Base-by-base conservation (phyloP, 2,113 vertebrate genomes). In the Isichthys henryi region DNA sequence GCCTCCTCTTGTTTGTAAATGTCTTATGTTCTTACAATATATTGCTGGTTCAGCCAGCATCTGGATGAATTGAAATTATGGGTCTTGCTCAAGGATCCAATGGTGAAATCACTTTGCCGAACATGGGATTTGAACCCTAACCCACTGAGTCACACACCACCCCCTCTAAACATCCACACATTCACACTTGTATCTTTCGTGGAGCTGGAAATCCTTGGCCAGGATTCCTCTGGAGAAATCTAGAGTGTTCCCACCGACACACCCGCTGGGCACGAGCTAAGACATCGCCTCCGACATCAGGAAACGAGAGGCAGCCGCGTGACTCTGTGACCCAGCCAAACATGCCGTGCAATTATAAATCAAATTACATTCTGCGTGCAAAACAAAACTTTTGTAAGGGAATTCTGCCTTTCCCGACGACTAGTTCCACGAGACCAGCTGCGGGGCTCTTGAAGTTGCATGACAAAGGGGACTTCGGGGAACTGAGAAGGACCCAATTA, bases 311-410 rank as follows among this genome's bases (percentile, higher is more conserved):
- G 80, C 27, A 83, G 23, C 56, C 85, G 74, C 52, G 58, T 85
- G 19, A 53, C 84, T 82, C 82, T n/a, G 56, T 87, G 82, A 89
- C 56, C 52, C 50, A 86, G 66, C 23, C 58, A 86, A 83, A 53
- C 39, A 39, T 70, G 77, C 85, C 74, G 88, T 50, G 89, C 17
- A 56, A 90, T 88, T 77, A 89, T 87, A 91, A 87, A 87, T 89
- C 1, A 70, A 82, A 91, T 90, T 89, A 88, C 23, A 91, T 19
- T 27, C 58, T 90, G 19, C 86, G 66, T 88, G 53, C 86, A 85
- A 88, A 89, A 74, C 86, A 4, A 50, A 53, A 88, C 53, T 62
- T 88, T 88, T 62, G 80, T 82, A 11, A 21, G 58, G 2, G 45
- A 70, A 66, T 39, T 27, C 9, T 3, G 43, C 80, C 10, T 84